Evolutionary conservation across 2,888 invertebrate species (phyloP).

Genomic region (Prostheceraeus crozeri): DNA sequence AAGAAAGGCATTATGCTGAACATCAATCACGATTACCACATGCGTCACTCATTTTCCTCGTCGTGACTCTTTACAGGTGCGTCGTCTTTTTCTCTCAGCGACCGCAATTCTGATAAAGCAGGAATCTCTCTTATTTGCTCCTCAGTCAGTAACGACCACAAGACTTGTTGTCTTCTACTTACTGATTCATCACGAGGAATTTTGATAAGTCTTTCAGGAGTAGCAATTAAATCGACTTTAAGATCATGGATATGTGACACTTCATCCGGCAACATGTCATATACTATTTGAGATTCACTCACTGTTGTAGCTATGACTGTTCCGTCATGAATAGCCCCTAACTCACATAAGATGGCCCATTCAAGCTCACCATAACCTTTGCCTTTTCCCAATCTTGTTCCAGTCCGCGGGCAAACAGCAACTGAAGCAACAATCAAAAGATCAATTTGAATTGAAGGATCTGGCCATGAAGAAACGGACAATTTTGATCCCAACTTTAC

Average conservation of each 20-base stretch:
- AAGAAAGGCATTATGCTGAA: no score
- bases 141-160: no score
- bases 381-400: constrained; percentile 34
- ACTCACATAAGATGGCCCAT: constrained; percentile 25
- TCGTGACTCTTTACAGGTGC: no score
- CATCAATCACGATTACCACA: no score
- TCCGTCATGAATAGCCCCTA: constrained; percentile 25
- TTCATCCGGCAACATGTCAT: no score
- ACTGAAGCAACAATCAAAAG: constrained; percentile 31
- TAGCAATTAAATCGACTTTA: constrained; percentile 31
- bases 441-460: constrained; percentile 33
- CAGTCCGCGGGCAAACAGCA: constrained; percentile 32
- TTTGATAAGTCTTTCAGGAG: constrained; percentile 30
- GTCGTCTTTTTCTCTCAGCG: no score
- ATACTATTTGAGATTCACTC: constrained; percentile 32
- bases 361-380: constrained; percentile 33
- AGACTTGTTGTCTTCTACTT: no score
- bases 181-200: no score
- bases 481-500: constrained; percentile 20
- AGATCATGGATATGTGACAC: constrained; percentile 24
- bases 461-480: background rate
- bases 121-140: no score
- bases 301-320: constrained; percentile 32
- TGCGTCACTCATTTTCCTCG: no score
- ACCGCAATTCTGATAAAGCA: no score